Base-by-base conservation (phyloP, 2,888 invertebrate genomes). In the Balanococcus diminutus region DNA sequence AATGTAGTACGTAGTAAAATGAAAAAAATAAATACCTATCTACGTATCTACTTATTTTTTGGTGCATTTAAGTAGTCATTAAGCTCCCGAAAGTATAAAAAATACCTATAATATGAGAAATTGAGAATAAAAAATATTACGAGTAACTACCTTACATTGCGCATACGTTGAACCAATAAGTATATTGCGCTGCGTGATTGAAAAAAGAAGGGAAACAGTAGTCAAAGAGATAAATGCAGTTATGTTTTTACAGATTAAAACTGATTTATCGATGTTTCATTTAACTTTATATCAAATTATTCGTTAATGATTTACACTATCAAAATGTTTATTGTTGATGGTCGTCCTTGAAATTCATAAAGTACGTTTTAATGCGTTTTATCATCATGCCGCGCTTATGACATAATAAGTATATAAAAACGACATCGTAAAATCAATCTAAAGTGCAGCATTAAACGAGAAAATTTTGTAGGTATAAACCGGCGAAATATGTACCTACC, bases 221-320 rank as follows among this genome's bases (percentile, higher is more conserved):
- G 16, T 28, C 16, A 16, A 31, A 14, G 25, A 5, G 5, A 28
- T 67, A 28, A n/a, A n/a, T 67, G 67, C 11, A 28, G 28, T 67
- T 67, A 31, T 3, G 5, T 67, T 31, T 28, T 67, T 16, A 28
- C 61, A 5, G 67, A 67, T 67, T 28, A 67, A 67, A 67, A 67
- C 67, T 67, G 67, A 67, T 67, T 67, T 67, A 67, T 67, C 67
- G 67, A 67, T 28, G 28, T 67, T 67, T 67, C 67, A 31, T 67
- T 28, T 28, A 31, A 67, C 67, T 28, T 67, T 67, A 28, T 67
- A 67, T 67, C 67, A 67, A 67, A 28, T 67, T 67, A 67, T 67
- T 16, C 28, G 28, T 28, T 25, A 25, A 67, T 67, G 28, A 67
- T 28, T 25, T 67, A 67, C 67, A 16, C 4, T 67, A 31, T 67